Evolutionary conservation across 2,113 vertebrate species (phyloP), one percentile per base, ranked within the genome.

Genomic region (Sprattus sprattus): DNA sequence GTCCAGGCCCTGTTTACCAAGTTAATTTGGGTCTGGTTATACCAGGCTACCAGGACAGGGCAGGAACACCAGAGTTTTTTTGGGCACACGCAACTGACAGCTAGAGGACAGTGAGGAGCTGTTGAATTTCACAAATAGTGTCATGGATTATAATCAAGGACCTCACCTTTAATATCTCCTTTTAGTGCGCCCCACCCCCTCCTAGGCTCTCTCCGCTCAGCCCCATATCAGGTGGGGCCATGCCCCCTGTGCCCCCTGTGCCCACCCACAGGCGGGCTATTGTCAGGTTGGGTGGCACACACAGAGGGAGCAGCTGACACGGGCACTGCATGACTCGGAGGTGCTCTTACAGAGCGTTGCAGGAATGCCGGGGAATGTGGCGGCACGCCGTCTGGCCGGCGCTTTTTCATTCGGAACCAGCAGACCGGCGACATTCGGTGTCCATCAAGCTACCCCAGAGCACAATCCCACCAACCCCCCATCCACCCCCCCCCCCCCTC

Each of bases 281-380:
- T 90, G 91, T 93, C 88, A 60, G 84, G 91, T 60, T 92, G 92
- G 88, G 89, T 45, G 89, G 92, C 82, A 91, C 92, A 90, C 13
- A 54, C 13, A 54, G 11, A 54, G 47, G 46, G 88, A 91, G 93
- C 95, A 95, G 94, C 93, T 94, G 93, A 93, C 92, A 92, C 91
- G 86, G 64, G 25, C 25, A 32, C 90, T 91, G 90, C 92, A 88
- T 92, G 93, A 94, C 93, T 93, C 91, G 90, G 92, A 88, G 90
- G 92, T 92, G 92, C 89, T 91, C 93, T 94, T 92, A 92, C 90
- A 86, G 91, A 94, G 91, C 82, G 91, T 88, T 85, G 88, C 90
- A 87, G 92, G 92, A 95, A 71, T 71, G 64, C 25, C 25, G n/a
- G 28, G 64, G 25, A 71, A 94, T 94, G 92, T 50, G 78, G 91